Conservation (phyloP, 2,113 vertebrate species). For the Syrmaticus mikado region DNA sequence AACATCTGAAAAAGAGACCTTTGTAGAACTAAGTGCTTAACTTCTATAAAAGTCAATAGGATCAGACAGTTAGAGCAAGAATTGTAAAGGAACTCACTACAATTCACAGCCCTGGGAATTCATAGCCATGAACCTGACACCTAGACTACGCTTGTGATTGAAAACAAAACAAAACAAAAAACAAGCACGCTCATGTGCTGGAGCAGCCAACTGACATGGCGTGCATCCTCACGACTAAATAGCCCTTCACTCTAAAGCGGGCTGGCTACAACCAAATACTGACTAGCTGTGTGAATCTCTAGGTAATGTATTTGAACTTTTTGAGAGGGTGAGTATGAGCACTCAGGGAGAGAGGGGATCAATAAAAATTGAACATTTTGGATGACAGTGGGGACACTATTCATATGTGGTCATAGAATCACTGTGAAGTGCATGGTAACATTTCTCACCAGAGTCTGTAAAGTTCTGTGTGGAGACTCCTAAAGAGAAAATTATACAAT, state of each 20-base stretch:
- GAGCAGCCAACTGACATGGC: not conserved
- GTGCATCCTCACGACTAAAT: not conserved
- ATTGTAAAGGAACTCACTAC: conserved; percentile 8
- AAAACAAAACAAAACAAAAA: conserved; percentile 5
- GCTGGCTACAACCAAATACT: not conserved
- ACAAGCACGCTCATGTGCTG: accelerated
- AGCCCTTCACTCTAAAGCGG: not conserved
- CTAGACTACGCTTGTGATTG: not conserved
- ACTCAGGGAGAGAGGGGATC: not conserved
- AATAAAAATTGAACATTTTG: not conserved
- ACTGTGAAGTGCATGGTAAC: not conserved
- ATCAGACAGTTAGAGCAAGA: not conserved
- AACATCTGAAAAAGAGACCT: not conserved
- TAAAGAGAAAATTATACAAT: not conserved
- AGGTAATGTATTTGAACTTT: not conserved
- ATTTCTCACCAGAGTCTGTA: not conserved
- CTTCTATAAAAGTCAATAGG: not conserved
- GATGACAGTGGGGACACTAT: not conserved
- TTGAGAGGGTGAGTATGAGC: not conserved
- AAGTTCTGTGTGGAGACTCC: not conserved
- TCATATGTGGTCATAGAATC: not conserved
- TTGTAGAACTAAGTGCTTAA: not conserved
- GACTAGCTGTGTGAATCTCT: accelerated
- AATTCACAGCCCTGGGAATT: not conserved
- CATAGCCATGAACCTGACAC: conserved; percentile 6